phyloP scores from a whole-genome alignment of 2,888 invertebrate species.

The Trisateles emortualis region DNA sequence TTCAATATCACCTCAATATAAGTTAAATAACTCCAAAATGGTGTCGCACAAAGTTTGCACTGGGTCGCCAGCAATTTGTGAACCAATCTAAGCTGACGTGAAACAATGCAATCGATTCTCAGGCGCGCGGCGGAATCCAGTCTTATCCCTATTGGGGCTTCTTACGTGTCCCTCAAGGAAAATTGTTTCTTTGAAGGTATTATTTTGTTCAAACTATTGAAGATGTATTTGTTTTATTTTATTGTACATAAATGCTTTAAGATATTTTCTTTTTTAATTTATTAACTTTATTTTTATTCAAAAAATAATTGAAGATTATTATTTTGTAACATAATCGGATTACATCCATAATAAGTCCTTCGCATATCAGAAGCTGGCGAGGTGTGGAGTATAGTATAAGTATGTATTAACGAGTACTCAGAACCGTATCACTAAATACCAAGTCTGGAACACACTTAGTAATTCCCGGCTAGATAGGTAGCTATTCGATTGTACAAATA shows the following conservation, averaged over 20 bases:
- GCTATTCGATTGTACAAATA: slow-evolving; percentile 58
- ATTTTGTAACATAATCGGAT: no score
- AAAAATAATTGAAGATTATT: no score
- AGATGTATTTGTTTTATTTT: not conserved
- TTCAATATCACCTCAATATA: not conserved
- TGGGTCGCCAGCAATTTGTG: slow-evolving; percentile 37
- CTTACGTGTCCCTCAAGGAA: not conserved
- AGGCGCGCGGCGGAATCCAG: slow-evolving; percentile 36
- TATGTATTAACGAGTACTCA: not conserved
- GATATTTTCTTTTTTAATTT: no score
- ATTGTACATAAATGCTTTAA: not conserved
- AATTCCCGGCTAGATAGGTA: slow-evolving; percentile 51
- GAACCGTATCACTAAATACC: not conserved
- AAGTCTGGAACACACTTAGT: slow-evolving; percentile 35
- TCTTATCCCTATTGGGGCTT: slow-evolving; percentile 15
- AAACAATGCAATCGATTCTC: slow-evolving; percentile 56
- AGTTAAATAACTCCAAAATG: slow-evolving; percentile 7
- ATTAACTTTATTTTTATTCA: no score
- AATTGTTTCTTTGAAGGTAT: not conserved
- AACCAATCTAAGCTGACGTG: slow-evolving; percentile 51
- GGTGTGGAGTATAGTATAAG: no score
- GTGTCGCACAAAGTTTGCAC: slow-evolving; percentile 26
- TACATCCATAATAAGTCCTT: no score
- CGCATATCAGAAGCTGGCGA: no score
- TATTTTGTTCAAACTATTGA: not conserved